Conservation (phyloP, 2,888 invertebrate genomes). For the Malachius bipustulatus region DNA sequence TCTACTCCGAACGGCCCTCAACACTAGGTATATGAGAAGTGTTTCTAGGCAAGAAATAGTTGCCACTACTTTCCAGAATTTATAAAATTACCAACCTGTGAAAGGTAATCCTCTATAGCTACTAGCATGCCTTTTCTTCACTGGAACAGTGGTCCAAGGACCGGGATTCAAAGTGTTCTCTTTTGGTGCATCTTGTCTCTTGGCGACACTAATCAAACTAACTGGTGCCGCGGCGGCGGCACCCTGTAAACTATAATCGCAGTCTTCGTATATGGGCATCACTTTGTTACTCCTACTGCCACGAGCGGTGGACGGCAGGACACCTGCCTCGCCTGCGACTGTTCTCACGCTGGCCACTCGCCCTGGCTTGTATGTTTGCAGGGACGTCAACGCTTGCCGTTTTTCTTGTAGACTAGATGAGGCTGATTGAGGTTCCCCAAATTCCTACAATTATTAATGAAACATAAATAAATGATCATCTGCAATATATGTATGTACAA, state of each 20-base stretch:
- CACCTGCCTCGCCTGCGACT: conserved; percentile 31
- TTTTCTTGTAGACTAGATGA: conserved; percentile 56
- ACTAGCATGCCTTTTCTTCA: conserved; percentile 31
- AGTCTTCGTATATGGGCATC: conserved; percentile 30
- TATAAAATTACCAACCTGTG: conserved; percentile 32
- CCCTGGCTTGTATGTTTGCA: conserved; percentile 54
- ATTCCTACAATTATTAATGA: too few species aligned
- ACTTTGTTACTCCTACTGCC: conserved; percentile 29
- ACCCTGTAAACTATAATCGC: conserved; percentile 33
- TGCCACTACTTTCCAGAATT: too few species aligned
- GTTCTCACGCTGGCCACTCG: conserved; percentile 42
- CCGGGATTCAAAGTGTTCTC: conserved; percentile 63
- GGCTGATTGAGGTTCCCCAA: too few species aligned
- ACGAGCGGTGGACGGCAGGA: conserved; percentile 24
- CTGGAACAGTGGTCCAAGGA: conserved; percentile 48
- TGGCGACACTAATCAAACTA: conserved; percentile 46
- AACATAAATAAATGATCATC: conserved; percentile 1
- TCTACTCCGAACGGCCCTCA: too few species aligned
- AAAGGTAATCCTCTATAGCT: conserved; percentile 33
- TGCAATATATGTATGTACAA: not conserved
- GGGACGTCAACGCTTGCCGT: conserved; percentile 62
- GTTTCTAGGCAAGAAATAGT: too few species aligned
- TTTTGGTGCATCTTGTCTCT: conserved; percentile 43
- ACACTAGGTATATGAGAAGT: too few species aligned
- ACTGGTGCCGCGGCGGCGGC: conserved; percentile 30